Conservation (phyloP, 2,113 vertebrate species). For the Anolis sagrei region DNA sequence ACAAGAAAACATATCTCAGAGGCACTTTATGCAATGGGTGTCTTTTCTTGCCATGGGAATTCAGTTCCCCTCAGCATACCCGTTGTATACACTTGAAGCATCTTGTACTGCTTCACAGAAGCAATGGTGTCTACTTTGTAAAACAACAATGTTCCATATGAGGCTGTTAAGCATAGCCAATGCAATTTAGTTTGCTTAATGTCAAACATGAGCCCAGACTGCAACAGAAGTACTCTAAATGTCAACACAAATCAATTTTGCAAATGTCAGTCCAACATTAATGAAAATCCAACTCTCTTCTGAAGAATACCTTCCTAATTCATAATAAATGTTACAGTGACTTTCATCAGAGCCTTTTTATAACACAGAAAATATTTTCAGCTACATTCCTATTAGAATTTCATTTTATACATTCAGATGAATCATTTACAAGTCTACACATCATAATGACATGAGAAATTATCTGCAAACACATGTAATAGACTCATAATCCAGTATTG, state of each 20-base stretch:
- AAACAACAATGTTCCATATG: conserved; percentile 54
- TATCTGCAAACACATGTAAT: conserved; percentile 18
- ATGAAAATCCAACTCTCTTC: conserved; percentile 65
- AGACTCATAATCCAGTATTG: conserved; percentile 21
- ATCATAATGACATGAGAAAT: conserved; percentile 27
- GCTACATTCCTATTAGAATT: conserved; percentile 20
- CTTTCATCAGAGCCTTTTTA: conserved; percentile 21
- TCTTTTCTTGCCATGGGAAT: not conserved
- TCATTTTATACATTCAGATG: conserved; percentile 14
- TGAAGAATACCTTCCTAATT: conserved; percentile 55
- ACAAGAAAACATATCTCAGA: not conserved
- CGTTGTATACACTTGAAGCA: conserved; percentile 38
- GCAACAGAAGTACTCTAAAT: conserved; percentile 73
- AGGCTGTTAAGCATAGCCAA: conserved; percentile 69
- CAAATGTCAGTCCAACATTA: conserved; percentile 73
- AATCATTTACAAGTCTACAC: conserved; percentile 15
- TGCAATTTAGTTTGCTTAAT: conserved; percentile 73
- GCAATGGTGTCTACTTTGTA: conserved; percentile 29
- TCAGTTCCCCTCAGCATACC: not conserved
- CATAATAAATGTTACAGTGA: conserved; percentile 49
- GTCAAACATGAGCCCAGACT: conserved; percentile 64
- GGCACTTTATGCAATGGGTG: not conserved
- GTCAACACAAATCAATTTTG: conserved; percentile 81
- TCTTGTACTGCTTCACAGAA: conserved; percentile 37
- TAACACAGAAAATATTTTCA: conserved; percentile 9